Base-by-base conservation (phyloP, 1,140 invertebrate species). In the Thalassaphorura encarpata region DNA sequence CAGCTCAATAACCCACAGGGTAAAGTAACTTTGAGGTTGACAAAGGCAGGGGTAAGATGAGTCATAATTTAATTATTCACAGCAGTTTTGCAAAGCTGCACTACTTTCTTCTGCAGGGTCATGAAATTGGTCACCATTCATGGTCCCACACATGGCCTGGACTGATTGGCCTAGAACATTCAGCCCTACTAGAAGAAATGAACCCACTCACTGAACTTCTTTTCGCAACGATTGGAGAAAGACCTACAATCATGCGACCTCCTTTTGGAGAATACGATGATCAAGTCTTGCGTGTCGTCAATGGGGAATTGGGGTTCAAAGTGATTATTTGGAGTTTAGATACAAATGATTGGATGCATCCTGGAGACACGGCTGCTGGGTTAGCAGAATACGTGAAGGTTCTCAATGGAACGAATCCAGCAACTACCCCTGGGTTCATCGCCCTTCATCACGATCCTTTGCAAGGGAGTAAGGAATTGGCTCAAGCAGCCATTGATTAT, bases 301-400 rank as follows among this genome's bases (percentile, higher is more conserved):
- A 26, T 24, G 16, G 31, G 0, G 3, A 54, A 27, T 23, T 54
- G n/a, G 28, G 28, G 8, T 54, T 36, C 39, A 27, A 26, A 23
- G 18, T 47, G 19, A 27, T 47, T 13, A 11, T 47, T 4, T 47
- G 45, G 45, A 24, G 21, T 15, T 23, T 47, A 13, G 18, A 26
- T 27, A 15, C 45, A 11, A 6, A 11, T 13, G 45, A 47, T 23
- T 47, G 45, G 45, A 21, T n/a, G n/a, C n/a, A n/a, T n/a, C n/a
- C 6, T 13, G 11, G 41, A 6, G 19, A 43, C 19, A 19, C 89
- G 19, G 80, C 79, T 67, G 85, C 83, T 71, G 91, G 89, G 64
- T 19, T 43, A 6, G 13, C 13, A 6, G 19, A 13, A 13, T 43
- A 43, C 19, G 6, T 8, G 6, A 19, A 43, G 11, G 41, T 19